A percentile compares a stretch with the other conserved stretches of the same genome.
Evolutionary conservation across 2,113 vertebrate genomes (phyloP).

Genomic region (Galemys pyrenaicus): DNA sequence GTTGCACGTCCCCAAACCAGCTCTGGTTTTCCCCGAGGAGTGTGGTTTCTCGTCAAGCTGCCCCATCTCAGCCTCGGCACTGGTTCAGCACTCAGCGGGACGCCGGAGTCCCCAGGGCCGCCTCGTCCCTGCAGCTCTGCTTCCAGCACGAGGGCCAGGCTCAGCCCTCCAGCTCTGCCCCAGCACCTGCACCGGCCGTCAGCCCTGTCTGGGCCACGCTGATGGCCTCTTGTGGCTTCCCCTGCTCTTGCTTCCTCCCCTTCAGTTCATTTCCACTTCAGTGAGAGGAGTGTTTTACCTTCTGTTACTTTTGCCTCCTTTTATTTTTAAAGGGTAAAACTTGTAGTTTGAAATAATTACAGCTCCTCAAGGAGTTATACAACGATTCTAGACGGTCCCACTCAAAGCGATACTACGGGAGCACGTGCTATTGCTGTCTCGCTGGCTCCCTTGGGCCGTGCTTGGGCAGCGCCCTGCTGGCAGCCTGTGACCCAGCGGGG

Average conservation of each 20-base stretch:
- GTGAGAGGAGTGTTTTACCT: background rate
- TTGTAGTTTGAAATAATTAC: background rate
- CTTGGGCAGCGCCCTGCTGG: background rate
- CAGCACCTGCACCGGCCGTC: no score
- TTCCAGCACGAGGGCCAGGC: no score
- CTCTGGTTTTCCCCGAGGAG: no score
- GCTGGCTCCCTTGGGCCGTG: background rate
- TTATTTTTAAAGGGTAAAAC: background rate
- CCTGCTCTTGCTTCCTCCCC: rapidly evolving
- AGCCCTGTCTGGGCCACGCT: no score
- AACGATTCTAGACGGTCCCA: background rate
- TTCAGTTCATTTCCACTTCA: background rate
- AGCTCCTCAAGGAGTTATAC: background rate
- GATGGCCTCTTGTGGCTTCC: rapidly evolving
- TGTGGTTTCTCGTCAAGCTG: no score
- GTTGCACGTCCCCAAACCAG: no score
- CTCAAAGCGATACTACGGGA: background rate
- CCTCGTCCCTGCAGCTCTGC: no score
- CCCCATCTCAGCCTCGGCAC: no score
- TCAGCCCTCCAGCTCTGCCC: no score
- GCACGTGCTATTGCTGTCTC: background rate
- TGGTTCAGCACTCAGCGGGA: no score
- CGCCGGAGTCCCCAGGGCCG: no score
- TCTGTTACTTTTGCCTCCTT: background rate
- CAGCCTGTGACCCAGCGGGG: no score